Evolutionary conservation across 2,797 vertebrate species (phyloP), one percentile per base, ranked within the genome.

Genomic region (Triplophysa yarkandensis): DNA sequence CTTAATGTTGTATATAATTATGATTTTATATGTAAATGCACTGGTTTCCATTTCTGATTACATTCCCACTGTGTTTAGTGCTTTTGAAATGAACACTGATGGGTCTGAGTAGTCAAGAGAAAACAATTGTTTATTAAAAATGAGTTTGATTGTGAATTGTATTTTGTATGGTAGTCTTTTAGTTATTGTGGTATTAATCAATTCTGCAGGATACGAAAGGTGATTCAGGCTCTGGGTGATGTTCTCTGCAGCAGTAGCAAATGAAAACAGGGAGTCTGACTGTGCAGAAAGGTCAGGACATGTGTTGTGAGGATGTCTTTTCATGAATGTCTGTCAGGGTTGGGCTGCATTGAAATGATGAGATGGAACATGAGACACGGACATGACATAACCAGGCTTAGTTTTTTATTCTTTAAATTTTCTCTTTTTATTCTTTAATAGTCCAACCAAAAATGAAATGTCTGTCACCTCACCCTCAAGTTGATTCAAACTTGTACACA

Each of bases 231-330:
- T 88, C 86, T 89, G 91, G 91, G 90, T 96, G 95, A 96, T 95
- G 95, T 97, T 97, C 95, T 90, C 91, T 90, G 88, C 87, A 85
- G 91, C 90, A 88, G 91, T 94, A 94, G 91, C 92, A 89, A 91
- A 92, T 95, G 95, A 93, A 89, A 94, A 94, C 95, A 94, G 94
- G 96, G 96, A 97, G 94, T 93, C 93, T 89, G 92, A 92, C 90
- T 93, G 86, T 86, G 88, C 21, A 89, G 88, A 98, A 99, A 99
- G 96, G 96, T 98, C 95, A 96, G 85, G 91, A 96, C 95, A 94
- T 91, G 88, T 96, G 95, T 96, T 95, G 93, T 86, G 89, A 88
- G 92, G 93, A 95, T 95, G 94, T 94, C 88, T 93, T 92, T 90
- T 93, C n/a, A 90, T 93, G 91, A 93, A 88, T 92, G 92, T 91